These are phyloP conservation scores for Oryzias celebensis DNA, from an alignment of 2,113 vertebrate genomes.

Conservation along the genomic window DNA sequence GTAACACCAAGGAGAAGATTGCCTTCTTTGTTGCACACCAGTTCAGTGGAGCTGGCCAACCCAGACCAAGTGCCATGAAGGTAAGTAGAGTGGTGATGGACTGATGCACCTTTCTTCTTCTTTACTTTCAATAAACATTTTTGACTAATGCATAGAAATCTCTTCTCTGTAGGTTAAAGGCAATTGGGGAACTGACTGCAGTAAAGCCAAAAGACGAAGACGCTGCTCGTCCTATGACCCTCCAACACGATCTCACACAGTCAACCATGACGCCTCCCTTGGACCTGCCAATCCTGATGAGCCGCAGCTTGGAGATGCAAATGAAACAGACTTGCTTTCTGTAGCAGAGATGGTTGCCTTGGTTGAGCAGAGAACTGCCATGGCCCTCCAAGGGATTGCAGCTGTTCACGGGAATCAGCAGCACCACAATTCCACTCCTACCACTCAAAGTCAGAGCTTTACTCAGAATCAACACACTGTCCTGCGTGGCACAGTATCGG, in stretches of 20 bases:
- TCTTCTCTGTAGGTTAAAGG: conserved; percentile 81
- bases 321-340: conserved; percentile 83
- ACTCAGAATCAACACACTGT: conserved; percentile 62
- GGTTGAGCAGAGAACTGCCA: conserved; percentile 86
- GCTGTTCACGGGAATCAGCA: conserved; percentile 64
- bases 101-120: neutral
- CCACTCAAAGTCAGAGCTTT: conserved; percentile 42
- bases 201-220: conserved; percentile 89
- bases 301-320: conserved; percentile 51
- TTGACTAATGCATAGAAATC: neutral
- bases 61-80: conserved; percentile 87
- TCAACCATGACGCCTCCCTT: conserved; percentile 35
- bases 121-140: neutral
- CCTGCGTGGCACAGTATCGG: conserved; percentile 57
- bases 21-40: conserved; percentile 96
- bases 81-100: conserved; percentile 4
- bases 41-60: conserved; percentile 77
- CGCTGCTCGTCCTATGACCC: conserved; percentile 86
- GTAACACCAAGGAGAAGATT: conserved; percentile 97
- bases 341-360: conserved; percentile 95
- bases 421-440: conserved; percentile 30
- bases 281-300: conserved; percentile 37
- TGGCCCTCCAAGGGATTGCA: conserved; percentile 83
- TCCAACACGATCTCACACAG: conserved; percentile 67
- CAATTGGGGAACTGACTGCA: conserved; percentile 89